Conservation (phyloP, 37 sponge, comb jelly and placozoan genomes). For the Axinella damicornis region DNA sequence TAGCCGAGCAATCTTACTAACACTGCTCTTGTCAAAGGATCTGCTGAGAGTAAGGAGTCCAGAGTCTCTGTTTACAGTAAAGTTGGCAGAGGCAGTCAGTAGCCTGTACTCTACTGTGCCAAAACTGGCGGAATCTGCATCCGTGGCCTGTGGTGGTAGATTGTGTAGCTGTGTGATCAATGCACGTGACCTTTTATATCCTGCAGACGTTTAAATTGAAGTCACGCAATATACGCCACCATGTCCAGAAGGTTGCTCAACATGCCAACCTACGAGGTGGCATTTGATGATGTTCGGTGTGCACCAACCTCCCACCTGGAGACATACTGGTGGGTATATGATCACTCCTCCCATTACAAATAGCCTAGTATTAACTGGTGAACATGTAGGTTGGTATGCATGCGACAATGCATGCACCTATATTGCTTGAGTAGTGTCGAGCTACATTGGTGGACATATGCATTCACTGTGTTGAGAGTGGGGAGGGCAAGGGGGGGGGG, state of each 20-base stretch:
- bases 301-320: conserved; percentile 55
- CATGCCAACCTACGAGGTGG: conserved; percentile 66
- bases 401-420: too few species aligned
- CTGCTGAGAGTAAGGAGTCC: background rate
- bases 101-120: conserved; percentile 10
- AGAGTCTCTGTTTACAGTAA: background rate
- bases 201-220: too few species aligned
- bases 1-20: background rate
- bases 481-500: too few species aligned
- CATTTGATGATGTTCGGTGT: conserved; percentile 90
- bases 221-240: too few species aligned
- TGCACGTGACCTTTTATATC: too few species aligned
- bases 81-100: background rate
- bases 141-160: conserved; percentile 10
- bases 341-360: too few species aligned
- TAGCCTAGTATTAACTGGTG: too few species aligned
- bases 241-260: conserved; percentile 19
- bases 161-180: background rate
- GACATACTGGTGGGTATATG: conserved; percentile 72
- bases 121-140: conserved; percentile 24
- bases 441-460: too few species aligned
- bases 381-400: too few species aligned
- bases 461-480: too few species aligned
- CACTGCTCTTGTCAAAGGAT: background rate
- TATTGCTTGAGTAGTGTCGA: too few species aligned